Base-by-base conservation (phyloP, 2,888 invertebrate genomes). In the Cephus nigrinus region DNA sequence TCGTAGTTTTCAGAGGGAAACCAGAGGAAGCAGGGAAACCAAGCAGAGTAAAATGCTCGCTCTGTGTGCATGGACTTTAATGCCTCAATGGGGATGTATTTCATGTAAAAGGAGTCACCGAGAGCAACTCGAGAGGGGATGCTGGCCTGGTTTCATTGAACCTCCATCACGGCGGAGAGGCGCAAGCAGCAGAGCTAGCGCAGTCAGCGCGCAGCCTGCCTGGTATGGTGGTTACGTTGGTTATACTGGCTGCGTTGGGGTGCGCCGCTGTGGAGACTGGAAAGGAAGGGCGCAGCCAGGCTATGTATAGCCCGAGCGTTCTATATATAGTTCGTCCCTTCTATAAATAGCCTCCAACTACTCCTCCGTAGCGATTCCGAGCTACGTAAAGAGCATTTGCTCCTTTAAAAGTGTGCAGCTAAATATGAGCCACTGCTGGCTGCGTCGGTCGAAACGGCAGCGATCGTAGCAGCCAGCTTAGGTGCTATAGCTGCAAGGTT, bases 321-420 rank as follows among this genome's bases (percentile, higher is more conserved):
- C 90, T 90, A 90, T 90, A 88, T 88, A 90, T 90, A 90, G 90
- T 84, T 88, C 87, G 88, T 85, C 87, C 83, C 84, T 89, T 90
- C 90, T 90, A 90, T 90, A 90, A 90, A 90, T 90, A 90, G 90
- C 90, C 89, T 87, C 86, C 86, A 85, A 86, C 86, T 84, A 84
- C 84, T 82, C 80, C 80, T 75, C 74, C 75, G 77, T 30, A 68
- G 31, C 36, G 40, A 75, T 32, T 12, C 12, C 12, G 69, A 30
- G 15, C 15, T 40, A 40, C 12, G 40, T 40, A 40, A 15, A 40
- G 40, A 40, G 40, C 15, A 40, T 40, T 40, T 40, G 15, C 40
- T 40, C 74, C 31, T 81, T 78, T 79, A 80, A 83, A 82, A 83
- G 82, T 85, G 84, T 83, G 82, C 78, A 78, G 84, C 82, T 86